Evolutionary conservation across 2,888 invertebrate genomes (phyloP).

Genomic region (Sceliomorpha sp.): DNA sequence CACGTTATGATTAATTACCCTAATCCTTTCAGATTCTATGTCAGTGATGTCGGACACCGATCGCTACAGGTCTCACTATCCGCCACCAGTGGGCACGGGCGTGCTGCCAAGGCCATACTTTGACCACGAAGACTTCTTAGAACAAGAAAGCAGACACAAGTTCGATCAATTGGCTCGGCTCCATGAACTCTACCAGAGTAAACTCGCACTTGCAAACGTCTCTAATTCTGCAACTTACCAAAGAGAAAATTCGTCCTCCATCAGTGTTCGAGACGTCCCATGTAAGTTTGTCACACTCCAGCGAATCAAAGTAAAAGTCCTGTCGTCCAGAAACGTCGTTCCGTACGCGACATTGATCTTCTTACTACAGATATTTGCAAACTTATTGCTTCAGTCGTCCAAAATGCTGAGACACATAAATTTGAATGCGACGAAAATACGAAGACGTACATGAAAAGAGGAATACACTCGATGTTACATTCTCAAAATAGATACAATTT

Average conservation of each 20-base stretch:
- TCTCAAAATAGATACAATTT: no score
- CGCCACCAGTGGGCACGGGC: constrained; percentile 70
- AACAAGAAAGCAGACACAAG: constrained; percentile 82
- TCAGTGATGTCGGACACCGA: constrained; percentile 80
- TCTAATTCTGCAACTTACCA: constrained; percentile 84
- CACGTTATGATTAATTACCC: no score
- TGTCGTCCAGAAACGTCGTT: constrained; percentile 9
- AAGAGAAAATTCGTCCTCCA: constrained; percentile 75
- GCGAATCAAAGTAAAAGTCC: constrained; percentile 19
- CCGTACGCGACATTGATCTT: constrained; percentile 26
- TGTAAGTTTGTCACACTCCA: constrained; percentile 68
- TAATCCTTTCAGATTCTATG: constrained; percentile 78
- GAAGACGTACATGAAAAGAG: neutral
- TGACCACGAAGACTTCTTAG: constrained; percentile 81
- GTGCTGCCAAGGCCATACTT: constrained; percentile 76
- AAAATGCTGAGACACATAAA: constrained; percentile 8
- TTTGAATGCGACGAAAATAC: neutral
- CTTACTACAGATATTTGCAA: constrained; percentile 13
- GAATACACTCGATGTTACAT: neutral
- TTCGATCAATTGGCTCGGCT: constrained; percentile 91
- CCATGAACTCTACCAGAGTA: constrained; percentile 90
- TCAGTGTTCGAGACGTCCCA: constrained; percentile 73
- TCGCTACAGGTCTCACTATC: constrained; percentile 75
- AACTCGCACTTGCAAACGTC: constrained; percentile 88
- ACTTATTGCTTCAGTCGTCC: constrained; percentile 5